These are phyloP conservation scores for Syndactyla subalaris DNA, from an alignment of 2,797 vertebrate genomes.

Conservation along the genomic window DNA sequence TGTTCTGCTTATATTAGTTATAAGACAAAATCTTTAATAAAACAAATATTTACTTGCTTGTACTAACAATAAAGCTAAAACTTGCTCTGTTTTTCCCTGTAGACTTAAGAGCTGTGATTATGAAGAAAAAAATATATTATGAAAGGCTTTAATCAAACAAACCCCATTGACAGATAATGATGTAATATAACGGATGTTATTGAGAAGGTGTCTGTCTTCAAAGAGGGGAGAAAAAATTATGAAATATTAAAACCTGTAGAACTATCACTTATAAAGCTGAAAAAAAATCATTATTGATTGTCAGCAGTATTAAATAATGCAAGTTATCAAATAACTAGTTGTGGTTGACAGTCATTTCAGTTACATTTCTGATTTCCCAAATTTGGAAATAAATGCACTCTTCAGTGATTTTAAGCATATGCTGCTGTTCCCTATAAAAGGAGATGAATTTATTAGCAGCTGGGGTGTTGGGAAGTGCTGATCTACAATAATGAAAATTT, in stretches of 20 bases:
- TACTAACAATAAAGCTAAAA: slow-evolving; percentile 14
- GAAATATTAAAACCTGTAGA: not conserved
- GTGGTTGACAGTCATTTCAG: not conserved
- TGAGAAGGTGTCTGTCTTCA: not conserved
- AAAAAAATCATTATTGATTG: not conserved
- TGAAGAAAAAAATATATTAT: slow-evolving; percentile 23
- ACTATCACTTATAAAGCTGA: not conserved
- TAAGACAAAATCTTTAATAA: slow-evolving; percentile 17
- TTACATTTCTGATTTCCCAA: not conserved
- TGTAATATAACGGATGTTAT: slow-evolving; percentile 10
- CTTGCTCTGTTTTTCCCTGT: slow-evolving; percentile 33
- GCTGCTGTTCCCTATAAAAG: not conserved
- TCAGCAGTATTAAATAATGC: not conserved
- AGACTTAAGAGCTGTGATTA: slow-evolving; percentile 3
- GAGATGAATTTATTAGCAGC: not conserved
- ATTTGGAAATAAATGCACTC: not conserved
- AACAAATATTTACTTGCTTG: slow-evolving; percentile 25
- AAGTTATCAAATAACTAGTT: not conserved
- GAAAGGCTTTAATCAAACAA: slow-evolving; percentile 1
- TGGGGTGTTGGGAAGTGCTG: not conserved
- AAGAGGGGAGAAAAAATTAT: not conserved
- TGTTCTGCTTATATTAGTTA: not conserved
- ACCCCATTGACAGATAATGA: slow-evolving; percentile 10
- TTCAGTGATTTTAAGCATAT: not conserved
- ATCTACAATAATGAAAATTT: not conserved